A percentile compares a stretch with the other conserved stretches of the same genome.
phyloP scores from a whole-genome alignment of 2,888 invertebrate species.

The Caradrina kadenii region DNA sequence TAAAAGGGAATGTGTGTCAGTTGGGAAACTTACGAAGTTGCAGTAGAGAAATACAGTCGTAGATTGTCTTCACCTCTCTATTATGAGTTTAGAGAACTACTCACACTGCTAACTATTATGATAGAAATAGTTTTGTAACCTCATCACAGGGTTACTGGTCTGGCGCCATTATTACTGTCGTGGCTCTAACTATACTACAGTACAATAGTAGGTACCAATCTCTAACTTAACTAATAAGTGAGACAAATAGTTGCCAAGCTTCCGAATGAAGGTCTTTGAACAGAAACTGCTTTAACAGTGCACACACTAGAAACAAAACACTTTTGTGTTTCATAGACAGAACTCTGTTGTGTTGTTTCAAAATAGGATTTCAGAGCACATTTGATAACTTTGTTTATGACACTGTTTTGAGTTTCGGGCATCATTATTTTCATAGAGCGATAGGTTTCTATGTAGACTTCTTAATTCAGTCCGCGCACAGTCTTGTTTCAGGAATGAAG shows the following conservation, averaged over 20 bases:
- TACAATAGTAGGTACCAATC: not conserved
- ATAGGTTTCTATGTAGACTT: not conserved
- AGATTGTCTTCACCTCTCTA: conserved; percentile 15
- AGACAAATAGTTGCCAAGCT: conserved; percentile 30
- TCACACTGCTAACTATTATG: conserved; percentile 1
- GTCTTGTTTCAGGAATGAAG: conserved; percentile 8
- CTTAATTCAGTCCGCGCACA: not conserved
- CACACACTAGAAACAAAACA: too few relatives aligned
- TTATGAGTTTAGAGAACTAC: conserved; percentile 15
- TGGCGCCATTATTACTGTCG: not conserved
- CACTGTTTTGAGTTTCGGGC: too few relatives aligned
- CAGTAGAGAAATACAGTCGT: conserved; percentile 15
- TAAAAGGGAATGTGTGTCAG: conserved; percentile 26
- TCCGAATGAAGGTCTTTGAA: conserved; percentile 25
- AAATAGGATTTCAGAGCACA: not conserved
- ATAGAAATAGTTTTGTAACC: conserved; percentile 37
- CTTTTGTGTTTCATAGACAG: not conserved
- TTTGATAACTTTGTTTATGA: too few relatives aligned
- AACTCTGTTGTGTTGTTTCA: not conserved
- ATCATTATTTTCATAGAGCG: not conserved
- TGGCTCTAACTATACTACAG: not conserved
- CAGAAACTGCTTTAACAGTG: not conserved
- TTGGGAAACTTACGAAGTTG: conserved; percentile 8
- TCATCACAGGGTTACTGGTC: conserved; percentile 7
- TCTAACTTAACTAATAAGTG: conserved; percentile 19